phyloP scores from a whole-genome alignment of 37 sponge, comb jelly and placozoan species.

The Agelas oroides region DNA sequence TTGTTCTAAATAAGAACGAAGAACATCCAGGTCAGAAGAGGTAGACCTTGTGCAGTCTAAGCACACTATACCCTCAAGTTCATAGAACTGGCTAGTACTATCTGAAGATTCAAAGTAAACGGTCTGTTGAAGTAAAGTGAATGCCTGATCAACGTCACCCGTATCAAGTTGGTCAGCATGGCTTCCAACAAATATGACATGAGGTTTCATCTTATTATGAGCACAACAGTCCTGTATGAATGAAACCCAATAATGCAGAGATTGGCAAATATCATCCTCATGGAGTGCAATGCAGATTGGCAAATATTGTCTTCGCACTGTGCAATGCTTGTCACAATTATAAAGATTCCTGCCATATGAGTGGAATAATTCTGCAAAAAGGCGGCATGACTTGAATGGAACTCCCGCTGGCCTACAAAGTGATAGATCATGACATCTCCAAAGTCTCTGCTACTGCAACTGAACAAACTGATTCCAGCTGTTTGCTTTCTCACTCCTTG shows the following conservation, averaged over 20 bases:
- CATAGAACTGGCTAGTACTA: background rate
- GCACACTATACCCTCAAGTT: too few relatives aligned
- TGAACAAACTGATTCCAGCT: slow-evolving; percentile 31
- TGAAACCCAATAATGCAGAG: slow-evolving; percentile 24
- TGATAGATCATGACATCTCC: slow-evolving; percentile 36
- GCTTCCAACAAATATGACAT: slow-evolving; percentile 35
- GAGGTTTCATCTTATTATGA: background rate
- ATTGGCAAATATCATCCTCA: slow-evolving; percentile 11
- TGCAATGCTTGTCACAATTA: slow-evolving; percentile 28
- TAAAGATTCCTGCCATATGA: background rate
- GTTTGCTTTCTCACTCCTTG: slow-evolving; percentile 6
- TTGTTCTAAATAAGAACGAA: too few relatives aligned
- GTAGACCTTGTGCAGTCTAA: too few relatives aligned
- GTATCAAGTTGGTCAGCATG: slow-evolving; percentile 5
- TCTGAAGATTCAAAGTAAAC: background rate
- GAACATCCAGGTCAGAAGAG: too few relatives aligned
- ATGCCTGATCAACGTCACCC: background rate
- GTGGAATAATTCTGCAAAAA: background rate
- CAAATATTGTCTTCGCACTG: slow-evolving; percentile 19
- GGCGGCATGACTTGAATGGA: slow-evolving; percentile 26
- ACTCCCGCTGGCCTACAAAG: slow-evolving; percentile 48
- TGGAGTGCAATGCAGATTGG: background rate
- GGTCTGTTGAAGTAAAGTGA: background rate
- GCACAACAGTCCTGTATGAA: slow-evolving; percentile 4
- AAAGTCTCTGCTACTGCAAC: slow-evolving; percentile 6